A percentile compares a stretch with the other conserved stretches of the same genome.
Evolutionary conservation across 2,113 vertebrate genomes (phyloP).

Genomic region (Danionella cerebrum): DNA sequence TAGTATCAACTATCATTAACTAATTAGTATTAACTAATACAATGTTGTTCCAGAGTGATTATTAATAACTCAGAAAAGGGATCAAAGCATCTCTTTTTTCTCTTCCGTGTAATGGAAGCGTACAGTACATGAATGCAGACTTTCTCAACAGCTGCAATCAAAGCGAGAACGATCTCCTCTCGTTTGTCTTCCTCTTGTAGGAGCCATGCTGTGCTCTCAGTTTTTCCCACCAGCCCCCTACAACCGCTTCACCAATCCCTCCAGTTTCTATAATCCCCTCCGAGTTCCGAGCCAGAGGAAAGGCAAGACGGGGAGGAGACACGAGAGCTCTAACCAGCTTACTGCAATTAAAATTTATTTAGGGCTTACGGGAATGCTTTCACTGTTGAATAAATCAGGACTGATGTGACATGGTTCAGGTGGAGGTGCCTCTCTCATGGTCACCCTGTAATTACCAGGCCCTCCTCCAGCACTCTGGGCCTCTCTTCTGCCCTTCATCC

Average conservation of each 20-base stretch:
- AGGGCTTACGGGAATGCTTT: conserved; percentile 64
- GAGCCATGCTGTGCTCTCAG: conserved; percentile 31
- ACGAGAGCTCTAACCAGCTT: conserved; percentile 51
- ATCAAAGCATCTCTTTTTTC: background rate
- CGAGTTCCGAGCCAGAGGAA: conserved; percentile 51
- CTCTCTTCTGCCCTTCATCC: conserved; percentile 28
- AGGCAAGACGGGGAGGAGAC: background rate
- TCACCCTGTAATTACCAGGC: conserved; percentile 61
- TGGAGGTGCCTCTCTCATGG: conserved; percentile 37
- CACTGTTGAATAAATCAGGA: conserved; percentile 61
- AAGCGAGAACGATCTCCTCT: conserved; percentile 22
- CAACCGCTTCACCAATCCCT: conserved; percentile 29
- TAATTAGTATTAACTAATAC: too few species aligned
- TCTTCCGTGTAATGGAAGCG: background rate
- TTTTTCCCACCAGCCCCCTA: conserved; percentile 35
- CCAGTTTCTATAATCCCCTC: too few species aligned
- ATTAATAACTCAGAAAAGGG: too few species aligned
- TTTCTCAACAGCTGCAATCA: conserved; percentile 30
- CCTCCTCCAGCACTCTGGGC: conserved; percentile 40
- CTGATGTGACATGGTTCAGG: conserved; percentile 42
- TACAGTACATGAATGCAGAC: conserved; percentile 3
- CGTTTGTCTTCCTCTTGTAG: conserved; percentile 8
- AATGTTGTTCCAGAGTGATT: too few species aligned
- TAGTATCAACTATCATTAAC: too few species aligned
- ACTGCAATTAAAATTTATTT: conserved; percentile 71